phyloP scores from a whole-genome alignment of 2,888 invertebrate genomes.

The Orthosia incerta region DNA sequence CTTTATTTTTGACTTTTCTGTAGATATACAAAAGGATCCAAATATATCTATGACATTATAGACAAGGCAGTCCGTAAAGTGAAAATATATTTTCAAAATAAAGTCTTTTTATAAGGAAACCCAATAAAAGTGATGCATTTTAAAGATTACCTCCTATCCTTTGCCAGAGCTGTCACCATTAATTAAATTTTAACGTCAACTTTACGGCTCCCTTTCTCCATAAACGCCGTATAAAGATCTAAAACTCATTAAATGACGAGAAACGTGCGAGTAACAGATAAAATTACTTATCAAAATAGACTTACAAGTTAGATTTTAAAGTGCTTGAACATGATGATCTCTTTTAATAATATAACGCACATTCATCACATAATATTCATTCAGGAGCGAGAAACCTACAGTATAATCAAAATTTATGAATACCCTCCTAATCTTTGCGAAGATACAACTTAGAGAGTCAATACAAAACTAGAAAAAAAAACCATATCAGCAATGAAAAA shows the following conservation, averaged over 20 bases:
- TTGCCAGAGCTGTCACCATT: constrained; percentile 26
- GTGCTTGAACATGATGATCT: constrained; percentile 21
- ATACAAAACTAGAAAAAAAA: background rate
- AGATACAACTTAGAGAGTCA: background rate
- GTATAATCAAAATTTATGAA: background rate
- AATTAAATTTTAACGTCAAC: constrained; percentile 44
- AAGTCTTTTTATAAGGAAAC: constrained; percentile 2
- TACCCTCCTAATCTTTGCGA: background rate
- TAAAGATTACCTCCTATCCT: constrained; percentile 31
- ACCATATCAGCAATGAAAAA: background rate
- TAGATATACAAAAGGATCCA: background rate
- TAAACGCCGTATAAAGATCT: constrained; percentile 39
- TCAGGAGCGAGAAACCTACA: background rate
- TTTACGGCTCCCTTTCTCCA: constrained; percentile 31
- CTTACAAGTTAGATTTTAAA: constrained; percentile 23
- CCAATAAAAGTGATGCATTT: constrained; percentile 16
- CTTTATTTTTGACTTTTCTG: background rate
- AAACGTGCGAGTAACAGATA: constrained; percentile 28
- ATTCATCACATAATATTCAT: constrained; percentile 32
- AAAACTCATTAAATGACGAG: constrained; percentile 31
- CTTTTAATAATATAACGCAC: constrained; percentile 17
- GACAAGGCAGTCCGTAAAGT: background rate
- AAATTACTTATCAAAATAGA: constrained; percentile 50
- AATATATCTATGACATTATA: background rate
- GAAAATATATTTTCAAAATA: background rate